Conservation (phyloP, 2,888 invertebrate genomes). For the Cataglyphis albicans region DNA sequence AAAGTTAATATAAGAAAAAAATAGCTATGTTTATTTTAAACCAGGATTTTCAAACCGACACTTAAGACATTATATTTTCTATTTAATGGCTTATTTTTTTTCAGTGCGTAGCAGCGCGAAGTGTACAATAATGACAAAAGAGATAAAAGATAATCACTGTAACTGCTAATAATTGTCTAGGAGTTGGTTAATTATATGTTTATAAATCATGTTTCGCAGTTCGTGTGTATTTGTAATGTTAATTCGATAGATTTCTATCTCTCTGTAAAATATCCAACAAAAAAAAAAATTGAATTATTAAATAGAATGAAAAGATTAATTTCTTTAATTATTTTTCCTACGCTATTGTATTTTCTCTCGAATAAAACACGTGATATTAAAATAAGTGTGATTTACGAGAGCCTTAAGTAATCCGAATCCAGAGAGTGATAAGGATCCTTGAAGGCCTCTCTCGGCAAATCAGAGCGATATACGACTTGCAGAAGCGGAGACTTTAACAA, state of each 20-base stretch:
- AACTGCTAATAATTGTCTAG: no score
- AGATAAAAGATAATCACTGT: background rate
- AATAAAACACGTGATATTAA: background rate
- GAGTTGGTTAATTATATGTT: background rate
- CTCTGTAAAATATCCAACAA: background rate
- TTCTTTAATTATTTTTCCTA: background rate
- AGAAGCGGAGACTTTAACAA: constrained; percentile 59
- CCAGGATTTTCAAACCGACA: background rate
- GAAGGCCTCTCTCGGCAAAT: constrained; percentile 27
- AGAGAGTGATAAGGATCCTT: background rate
- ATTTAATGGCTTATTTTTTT: background rate
- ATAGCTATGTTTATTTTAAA: background rate
- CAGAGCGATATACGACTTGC: constrained; percentile 44
- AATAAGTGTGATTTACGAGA: background rate
- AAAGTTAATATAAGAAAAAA: background rate
- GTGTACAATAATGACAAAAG: background rate
- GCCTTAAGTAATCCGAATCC: background rate
- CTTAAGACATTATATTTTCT: background rate
- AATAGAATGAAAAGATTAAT: background rate
- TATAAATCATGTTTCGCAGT: background rate
- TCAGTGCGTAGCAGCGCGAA: background rate
- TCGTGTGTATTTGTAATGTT: background rate
- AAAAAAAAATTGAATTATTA: background rate
- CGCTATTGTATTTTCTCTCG: background rate
- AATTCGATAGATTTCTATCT: constrained; percentile 1